Percentiles rank a stretch among this genome's conserved stretches.
These are phyloP conservation scores for Aphidius colemani DNA, from an alignment of 2,888 invertebrate species.

Conservation along the genomic window DNA sequence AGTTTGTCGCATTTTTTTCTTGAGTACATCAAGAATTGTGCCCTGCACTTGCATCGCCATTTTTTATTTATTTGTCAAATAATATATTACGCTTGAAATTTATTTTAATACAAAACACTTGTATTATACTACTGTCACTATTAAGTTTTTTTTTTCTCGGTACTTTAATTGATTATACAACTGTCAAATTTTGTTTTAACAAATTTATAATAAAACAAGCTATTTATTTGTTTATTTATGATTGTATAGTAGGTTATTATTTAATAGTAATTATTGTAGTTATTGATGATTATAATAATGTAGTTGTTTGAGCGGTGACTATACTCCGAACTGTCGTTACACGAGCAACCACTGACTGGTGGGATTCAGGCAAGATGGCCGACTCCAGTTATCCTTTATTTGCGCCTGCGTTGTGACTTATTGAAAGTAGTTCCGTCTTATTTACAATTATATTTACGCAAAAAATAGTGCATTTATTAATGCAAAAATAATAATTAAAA, in stretches of 20 bases:
- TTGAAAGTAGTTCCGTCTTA: constrained; percentile 34
- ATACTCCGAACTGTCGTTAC: constrained; percentile 42
- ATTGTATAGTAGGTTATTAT: constrained; percentile 3
- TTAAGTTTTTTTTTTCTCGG: neutral
- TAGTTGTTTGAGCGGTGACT: constrained; percentile 38
- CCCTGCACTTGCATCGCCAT: constrained; percentile 93
- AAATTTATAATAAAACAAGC: neutral
- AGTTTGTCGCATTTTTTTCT: constrained; percentile 99
- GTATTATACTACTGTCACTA: constrained; percentile 14
- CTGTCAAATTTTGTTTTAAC: neutral
- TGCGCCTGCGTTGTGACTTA: constrained; percentile 44
- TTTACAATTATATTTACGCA: constrained; percentile 5
- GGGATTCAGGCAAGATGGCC: constrained; percentile 50
- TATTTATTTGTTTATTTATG: neutral
- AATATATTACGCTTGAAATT: constrained; percentile 1
- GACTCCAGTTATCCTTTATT: constrained; percentile 37
- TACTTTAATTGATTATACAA: neutral
- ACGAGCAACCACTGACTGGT: constrained; percentile 55
- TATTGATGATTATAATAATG: constrained; percentile 32
- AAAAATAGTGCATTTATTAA: constrained; percentile 20
- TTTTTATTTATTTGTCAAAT: constrained; percentile 44
- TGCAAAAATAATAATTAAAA: neutral
- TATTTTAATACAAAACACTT: constrained; percentile 16
- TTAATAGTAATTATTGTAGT: constrained; percentile 15
- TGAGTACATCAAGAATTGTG: constrained; percentile 93